A percentile compares a stretch with the other conserved stretches of the same genome.
phyloP scores from a whole-genome alignment of 1,140 invertebrate genomes.

The Ostrea denselamellosa region DNA sequence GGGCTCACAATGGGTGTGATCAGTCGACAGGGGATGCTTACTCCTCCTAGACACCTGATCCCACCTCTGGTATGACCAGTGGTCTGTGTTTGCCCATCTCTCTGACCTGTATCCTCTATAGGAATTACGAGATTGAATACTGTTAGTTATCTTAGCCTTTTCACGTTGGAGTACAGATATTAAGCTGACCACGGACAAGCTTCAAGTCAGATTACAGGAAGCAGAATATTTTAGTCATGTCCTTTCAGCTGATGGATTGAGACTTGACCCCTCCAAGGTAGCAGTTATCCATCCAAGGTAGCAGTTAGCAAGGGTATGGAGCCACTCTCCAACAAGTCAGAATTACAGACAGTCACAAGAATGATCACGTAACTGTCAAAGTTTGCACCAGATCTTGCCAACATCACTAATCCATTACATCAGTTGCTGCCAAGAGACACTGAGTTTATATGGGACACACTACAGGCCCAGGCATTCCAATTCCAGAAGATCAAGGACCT shows the following conservation, averaged over 20 bases:
- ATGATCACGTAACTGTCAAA: constrained; percentile 47
- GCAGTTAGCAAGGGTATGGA: constrained; percentile 64
- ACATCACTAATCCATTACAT: constrained; percentile 36
- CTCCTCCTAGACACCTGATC: no score
- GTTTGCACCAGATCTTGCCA: constrained; percentile 43
- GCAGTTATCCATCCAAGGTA: constrained; percentile 62
- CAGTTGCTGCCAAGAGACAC: constrained; percentile 15
- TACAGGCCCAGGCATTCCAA: constrained; percentile 37
- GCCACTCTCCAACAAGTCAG: constrained; percentile 33
- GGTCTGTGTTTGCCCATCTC: no score
- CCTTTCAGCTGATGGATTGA: constrained; percentile 49
- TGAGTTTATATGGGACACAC: constrained; percentile 66
- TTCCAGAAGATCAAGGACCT: constrained; percentile 43
- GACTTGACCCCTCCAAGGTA: constrained; percentile 62
- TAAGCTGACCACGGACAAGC: constrained; percentile 53
- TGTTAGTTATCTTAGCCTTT: no score
- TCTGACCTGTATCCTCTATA: no score
- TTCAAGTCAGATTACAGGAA: constrained; percentile 40
- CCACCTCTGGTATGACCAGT: no score
- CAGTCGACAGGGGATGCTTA: no score
- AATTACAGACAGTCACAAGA: constrained; percentile 36
- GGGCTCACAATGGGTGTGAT: no score
- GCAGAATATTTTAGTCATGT: constrained; percentile 68
- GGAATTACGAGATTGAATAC: no score
- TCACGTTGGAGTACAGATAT: constrained; percentile 50